A percentile compares a stretch with the other conserved stretches of the same genome.
These are phyloP conservation scores for Thymelicus sylvestris DNA, from an alignment of 2,888 invertebrate species.

Conservation along the genomic window DNA sequence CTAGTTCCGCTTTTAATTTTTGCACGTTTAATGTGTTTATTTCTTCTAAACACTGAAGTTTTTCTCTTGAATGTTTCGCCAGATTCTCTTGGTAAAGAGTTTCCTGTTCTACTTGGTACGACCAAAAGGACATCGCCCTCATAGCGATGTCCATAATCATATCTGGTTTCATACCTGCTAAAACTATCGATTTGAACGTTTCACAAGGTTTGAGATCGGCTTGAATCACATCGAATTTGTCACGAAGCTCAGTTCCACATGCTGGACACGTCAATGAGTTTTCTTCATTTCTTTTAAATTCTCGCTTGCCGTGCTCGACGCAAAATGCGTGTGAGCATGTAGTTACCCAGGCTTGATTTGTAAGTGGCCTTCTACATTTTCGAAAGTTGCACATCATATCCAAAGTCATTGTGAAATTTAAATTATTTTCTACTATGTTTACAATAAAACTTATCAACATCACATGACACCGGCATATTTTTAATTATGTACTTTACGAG, in stretches of 20 bases:
- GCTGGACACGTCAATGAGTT: slow-evolving; percentile 79
- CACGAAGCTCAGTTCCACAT: slow-evolving; percentile 76
- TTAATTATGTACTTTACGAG: not conserved
- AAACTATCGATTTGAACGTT: slow-evolving; percentile 80
- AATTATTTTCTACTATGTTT: slow-evolving; percentile 6
- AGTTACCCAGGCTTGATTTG: slow-evolving; percentile 80
- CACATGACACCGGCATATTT: no score
- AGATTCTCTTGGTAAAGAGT: slow-evolving; percentile 78
- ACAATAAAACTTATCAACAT: not conserved
- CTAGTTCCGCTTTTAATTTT: slow-evolving; percentile 77
- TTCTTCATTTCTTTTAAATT: slow-evolving; percentile 75
- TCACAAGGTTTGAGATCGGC: slow-evolving; percentile 80
- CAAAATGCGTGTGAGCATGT: slow-evolving; percentile 84
- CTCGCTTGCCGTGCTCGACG: slow-evolving; percentile 79
- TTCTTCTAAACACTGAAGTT: slow-evolving; percentile 76
- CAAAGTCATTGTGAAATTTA: slow-evolving; percentile 58
- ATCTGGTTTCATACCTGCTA: slow-evolving; percentile 82
- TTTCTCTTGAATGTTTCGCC: slow-evolving; percentile 76
- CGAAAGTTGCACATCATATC: slow-evolving; percentile 82
- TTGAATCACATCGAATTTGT: slow-evolving; percentile 82
- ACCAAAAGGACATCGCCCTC: slow-evolving; percentile 83
- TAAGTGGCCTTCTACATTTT: slow-evolving; percentile 77
- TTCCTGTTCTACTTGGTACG: slow-evolving; percentile 81
- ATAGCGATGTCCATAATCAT: slow-evolving; percentile 82
- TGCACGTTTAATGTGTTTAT: slow-evolving; percentile 72